These are phyloP conservation scores for Camponotus fellah DNA, from an alignment of 2,888 invertebrate genomes.

Conservation along the genomic window DNA sequence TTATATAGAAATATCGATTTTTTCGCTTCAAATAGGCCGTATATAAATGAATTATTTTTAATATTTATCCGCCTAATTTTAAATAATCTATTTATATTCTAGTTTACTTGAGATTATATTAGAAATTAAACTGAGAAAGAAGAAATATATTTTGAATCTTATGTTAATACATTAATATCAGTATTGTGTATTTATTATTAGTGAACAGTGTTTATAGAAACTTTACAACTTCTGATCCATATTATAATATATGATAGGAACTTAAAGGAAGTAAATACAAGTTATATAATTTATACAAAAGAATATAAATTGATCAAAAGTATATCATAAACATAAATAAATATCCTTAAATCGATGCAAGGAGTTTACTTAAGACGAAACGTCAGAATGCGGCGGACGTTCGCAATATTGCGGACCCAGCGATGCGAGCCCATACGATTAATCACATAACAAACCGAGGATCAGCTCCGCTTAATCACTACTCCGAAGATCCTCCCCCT, in stretches of 20 bases:
- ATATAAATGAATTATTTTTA: no score
- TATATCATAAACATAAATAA: neutral
- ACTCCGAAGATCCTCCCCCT: slow-evolving; percentile 9
- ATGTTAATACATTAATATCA: no score
- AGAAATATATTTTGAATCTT: no score
- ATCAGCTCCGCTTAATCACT: slow-evolving; percentile 51
- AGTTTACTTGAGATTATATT: no score
- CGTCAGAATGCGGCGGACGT: neutral
- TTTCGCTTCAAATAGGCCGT: no score
- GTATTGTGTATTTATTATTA: no score
- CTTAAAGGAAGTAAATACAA: neutral
- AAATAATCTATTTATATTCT: no score
- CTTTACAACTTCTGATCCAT: neutral
- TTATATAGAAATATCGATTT: no score
- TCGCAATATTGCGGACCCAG: slow-evolving; percentile 14
- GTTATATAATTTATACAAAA: neutral
- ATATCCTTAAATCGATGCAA: neutral
- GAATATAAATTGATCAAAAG: neutral
- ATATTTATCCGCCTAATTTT: no score
- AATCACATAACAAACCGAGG: slow-evolving; percentile 41
- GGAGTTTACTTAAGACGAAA: neutral
- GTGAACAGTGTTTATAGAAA: no score
- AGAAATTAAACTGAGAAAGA: no score
- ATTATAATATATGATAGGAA: neutral
- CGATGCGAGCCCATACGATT: slow-evolving; percentile 29